Evolutionary conservation across 2,888 invertebrate species (phyloP).

Genomic region (Euphydryas editha): DNA sequence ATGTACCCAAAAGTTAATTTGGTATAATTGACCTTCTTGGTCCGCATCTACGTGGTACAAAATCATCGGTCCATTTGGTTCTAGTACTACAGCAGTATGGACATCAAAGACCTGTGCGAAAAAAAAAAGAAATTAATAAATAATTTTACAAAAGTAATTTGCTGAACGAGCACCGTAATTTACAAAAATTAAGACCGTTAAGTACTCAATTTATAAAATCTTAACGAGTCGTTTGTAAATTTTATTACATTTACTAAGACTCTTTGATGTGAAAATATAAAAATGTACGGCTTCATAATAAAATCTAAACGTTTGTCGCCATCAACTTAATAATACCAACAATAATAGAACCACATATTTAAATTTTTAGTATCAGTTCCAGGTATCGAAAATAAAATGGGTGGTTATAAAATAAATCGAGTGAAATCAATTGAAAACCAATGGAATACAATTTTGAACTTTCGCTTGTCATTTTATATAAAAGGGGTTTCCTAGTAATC

Average conservation of each 20-base stretch:
- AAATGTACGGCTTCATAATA: not conserved
- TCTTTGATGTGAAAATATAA: not conserved
- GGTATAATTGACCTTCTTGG: conserved; percentile 84
- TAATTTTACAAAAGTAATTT: not conserved
- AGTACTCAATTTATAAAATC: not conserved
- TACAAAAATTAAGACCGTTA: not conserved
- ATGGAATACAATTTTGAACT: not conserved
- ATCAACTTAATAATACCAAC: not conserved
- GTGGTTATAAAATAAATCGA: conserved; percentile 20
- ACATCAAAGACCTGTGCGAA: conserved; percentile 71
- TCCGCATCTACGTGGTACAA: conserved; percentile 82
- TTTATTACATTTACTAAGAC: not conserved
- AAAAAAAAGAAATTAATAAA: not conserved
- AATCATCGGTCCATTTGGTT: conserved; percentile 76
- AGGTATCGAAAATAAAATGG: not conserved
- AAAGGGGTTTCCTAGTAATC: not conserved
- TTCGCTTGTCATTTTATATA: not conserved
- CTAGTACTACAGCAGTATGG: conserved; percentile 77
- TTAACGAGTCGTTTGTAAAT: not conserved
- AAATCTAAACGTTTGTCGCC: not conserved
- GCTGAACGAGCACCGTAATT: not conserved
- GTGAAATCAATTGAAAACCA: conserved; percentile 20
- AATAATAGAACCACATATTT: conserved; percentile 3
- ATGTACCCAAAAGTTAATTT: conserved; percentile 92
- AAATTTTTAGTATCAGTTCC: conserved; percentile 10